Percentiles rank a stretch among this genome's conserved stretches.
phyloP scores from a whole-genome alignment of 2,888 invertebrate genomes.

The Candidula unifasciata region DNA sequence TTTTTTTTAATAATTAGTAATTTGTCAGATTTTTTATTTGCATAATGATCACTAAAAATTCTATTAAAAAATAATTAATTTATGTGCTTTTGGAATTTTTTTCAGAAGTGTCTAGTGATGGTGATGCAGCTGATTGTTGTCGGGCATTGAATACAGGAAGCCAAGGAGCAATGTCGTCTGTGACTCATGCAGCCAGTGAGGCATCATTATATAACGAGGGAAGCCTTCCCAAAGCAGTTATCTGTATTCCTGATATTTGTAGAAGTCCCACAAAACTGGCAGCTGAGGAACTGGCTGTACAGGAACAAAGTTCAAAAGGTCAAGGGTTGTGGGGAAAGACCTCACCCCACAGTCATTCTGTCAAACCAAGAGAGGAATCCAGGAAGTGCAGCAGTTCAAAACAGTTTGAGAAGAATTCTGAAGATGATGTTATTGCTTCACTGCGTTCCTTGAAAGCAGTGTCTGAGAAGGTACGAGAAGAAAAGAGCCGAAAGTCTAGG shows the following conservation, averaged over 20 bases:
- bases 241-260: constrained; percentile 55
- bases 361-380: background rate
- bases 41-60: background rate
- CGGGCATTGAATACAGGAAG: background rate
- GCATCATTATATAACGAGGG: constrained; percentile 31
- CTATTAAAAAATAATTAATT: background rate
- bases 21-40: no score
- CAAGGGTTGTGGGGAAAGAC: background rate
- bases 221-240: constrained; percentile 51
- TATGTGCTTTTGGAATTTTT: background rate
- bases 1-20: no score
- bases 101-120: background rate
- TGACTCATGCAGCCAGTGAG: constrained; percentile 17
- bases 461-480: constrained; percentile 43
- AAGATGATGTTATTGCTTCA: constrained; percentile 23
- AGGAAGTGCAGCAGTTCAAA: background rate
- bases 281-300: constrained; percentile 1
- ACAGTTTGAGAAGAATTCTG: background rate
- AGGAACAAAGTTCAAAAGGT: constrained; percentile 8
- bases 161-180: constrained; percentile 21
- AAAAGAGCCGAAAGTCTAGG: constrained; percentile 31
- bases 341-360: background rate
- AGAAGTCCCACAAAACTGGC: constrained; percentile 35
- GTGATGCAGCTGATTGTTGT: background rate
- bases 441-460: constrained; percentile 39